Conservation (phyloP, 2,797 vertebrate species). For the Tolypeutes matacus region DNA sequence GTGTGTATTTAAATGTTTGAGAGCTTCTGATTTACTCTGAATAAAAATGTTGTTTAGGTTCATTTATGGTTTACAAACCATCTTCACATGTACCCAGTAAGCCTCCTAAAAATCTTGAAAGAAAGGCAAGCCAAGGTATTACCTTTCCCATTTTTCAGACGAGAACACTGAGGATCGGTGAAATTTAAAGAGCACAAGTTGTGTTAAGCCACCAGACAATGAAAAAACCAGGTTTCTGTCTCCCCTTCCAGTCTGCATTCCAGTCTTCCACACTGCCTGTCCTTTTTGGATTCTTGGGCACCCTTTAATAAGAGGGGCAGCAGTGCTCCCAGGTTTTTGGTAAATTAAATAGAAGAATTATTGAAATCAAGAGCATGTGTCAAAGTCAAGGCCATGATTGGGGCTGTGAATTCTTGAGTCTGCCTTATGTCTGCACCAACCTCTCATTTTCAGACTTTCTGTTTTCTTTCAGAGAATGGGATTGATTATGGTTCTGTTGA, state of each 20-base stretch:
- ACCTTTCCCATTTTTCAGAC: background rate
- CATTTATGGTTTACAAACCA: background rate
- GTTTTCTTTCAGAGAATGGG: conserved; percentile 7
- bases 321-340: background rate
- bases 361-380: background rate
- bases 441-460: background rate
- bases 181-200: background rate
- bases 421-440: background rate
- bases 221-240: background rate
- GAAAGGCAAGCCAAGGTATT: background rate
- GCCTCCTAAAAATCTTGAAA: background rate
- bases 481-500: background rate
- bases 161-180: background rate
- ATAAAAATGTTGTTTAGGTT: background rate
- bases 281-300: background rate
- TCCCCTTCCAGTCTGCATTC: background rate
- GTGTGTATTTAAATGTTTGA: background rate
- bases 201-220: rapidly evolving
- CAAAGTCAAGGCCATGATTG: background rate
- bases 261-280: rapidly evolving
- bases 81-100: background rate
- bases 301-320: background rate
- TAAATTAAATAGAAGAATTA: background rate
- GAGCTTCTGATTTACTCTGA: background rate
- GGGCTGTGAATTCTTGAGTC: background rate